A percentile compares a stretch with the other conserved stretches of the same genome.
These are phyloP conservation scores for Centrocercus urophasianus DNA, from an alignment of 2,113 vertebrate species.

Conservation along the genomic window DNA sequence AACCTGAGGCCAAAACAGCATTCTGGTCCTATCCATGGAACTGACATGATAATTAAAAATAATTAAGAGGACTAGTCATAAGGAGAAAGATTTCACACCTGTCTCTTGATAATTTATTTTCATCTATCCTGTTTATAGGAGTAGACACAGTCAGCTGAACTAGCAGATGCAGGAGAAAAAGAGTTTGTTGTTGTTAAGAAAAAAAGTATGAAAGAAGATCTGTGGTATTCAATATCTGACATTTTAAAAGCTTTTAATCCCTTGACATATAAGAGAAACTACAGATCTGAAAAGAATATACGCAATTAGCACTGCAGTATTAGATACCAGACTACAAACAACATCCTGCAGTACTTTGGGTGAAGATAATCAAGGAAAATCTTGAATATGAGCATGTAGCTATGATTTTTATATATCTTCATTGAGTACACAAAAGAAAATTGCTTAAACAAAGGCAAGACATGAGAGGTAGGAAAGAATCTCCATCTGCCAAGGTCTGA, in stretches of 20 bases:
- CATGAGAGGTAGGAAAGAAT: background rate
- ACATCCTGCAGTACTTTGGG: background rate
- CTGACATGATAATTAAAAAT: background rate
- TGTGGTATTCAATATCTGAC: background rate
- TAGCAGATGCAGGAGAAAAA: background rate
- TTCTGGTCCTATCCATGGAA: background rate
- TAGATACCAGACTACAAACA: background rate
- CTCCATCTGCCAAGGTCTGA: constrained; percentile 5
- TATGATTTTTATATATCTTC: background rate
- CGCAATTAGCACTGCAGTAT: background rate
- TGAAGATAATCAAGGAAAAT: background rate
- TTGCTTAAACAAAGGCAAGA: background rate
- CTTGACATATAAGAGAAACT: background rate
- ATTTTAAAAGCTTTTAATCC: background rate
- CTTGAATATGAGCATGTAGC: background rate
- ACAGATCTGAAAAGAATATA: background rate
- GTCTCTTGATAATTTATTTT: background rate
- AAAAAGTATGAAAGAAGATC: background rate
- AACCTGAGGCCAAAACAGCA: background rate
- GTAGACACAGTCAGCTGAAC: background rate
- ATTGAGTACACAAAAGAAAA: background rate
- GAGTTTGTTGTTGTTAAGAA: background rate
- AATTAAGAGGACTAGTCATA: background rate
- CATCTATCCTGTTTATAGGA: background rate
- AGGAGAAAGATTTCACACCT: background rate